Conservation (phyloP, 2,797 vertebrate genomes). For the Amblyopsis hoosieri region DNA sequence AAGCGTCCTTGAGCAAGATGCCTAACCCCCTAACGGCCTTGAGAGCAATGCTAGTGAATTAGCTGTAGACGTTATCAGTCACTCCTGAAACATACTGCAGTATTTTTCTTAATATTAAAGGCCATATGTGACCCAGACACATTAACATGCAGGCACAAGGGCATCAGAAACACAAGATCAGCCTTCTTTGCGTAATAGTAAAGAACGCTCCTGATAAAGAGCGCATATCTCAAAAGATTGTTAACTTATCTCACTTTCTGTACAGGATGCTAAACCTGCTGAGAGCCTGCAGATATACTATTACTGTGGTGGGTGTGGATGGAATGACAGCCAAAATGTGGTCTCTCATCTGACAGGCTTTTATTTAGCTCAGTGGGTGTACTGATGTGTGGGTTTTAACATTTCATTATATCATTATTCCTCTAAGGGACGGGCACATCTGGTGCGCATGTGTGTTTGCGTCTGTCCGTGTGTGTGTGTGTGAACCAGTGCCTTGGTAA, state of each 20-base stretch:
- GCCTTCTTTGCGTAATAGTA: slow-evolving; percentile 35
- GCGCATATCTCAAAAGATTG: slow-evolving; percentile 11
- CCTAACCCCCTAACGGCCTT: too few relatives aligned
- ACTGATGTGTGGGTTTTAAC: neutral
- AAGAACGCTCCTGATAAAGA: slow-evolving; percentile 45
- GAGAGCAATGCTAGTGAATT: too few relatives aligned
- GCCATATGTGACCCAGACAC: too few relatives aligned
- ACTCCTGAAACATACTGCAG: too few relatives aligned
- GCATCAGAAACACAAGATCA: slow-evolving; percentile 1
- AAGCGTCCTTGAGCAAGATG: too few relatives aligned
- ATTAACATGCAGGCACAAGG: neutral
- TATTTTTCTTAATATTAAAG: too few relatives aligned
- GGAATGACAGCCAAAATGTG: slow-evolving; percentile 1
- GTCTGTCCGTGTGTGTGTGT: neutral
- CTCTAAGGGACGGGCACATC: slow-evolving; percentile 21
- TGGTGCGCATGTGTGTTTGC: slow-evolving; percentile 5
- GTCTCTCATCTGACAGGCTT: neutral
- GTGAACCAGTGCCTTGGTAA: slow-evolving; percentile 2
- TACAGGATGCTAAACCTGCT: slow-evolving; percentile 7
- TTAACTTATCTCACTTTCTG: slow-evolving; percentile 21
- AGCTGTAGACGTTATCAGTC: too few relatives aligned
- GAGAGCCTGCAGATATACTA: slow-evolving; percentile 6
- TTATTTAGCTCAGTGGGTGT: neutral
- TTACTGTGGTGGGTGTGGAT: slow-evolving; percentile 9
- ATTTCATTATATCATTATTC: neutral